Conservation (phyloP, 1,140 invertebrate genomes). For the Daktulosphaira vitifoliae region DNA sequence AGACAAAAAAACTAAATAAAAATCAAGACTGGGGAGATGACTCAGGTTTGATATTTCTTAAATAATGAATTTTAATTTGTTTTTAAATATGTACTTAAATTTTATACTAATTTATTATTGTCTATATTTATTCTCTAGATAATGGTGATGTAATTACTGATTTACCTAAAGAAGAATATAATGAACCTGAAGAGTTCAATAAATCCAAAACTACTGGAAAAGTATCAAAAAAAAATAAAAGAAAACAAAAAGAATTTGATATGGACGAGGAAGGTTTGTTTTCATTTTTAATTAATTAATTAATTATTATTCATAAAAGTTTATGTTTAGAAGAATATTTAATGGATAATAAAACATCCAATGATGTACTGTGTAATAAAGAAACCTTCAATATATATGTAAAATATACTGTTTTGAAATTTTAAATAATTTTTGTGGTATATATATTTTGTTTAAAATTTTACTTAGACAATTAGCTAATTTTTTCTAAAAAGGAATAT, state of each 20-base stretch:
- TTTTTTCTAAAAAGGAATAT: too few species aligned
- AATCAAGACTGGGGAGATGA: slow-evolving; percentile 8
- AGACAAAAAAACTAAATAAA: slow-evolving; percentile 16
- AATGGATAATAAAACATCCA: neutral
- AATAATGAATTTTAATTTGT: neutral
- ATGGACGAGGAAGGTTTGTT: neutral
- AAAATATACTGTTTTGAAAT: too few species aligned
- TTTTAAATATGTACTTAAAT: neutral
- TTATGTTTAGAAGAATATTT: too few species aligned
- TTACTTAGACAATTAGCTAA: too few species aligned
- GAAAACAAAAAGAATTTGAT: slow-evolving; percentile 15
- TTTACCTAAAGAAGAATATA: neutral
- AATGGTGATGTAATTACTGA: neutral
- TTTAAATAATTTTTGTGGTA: too few species aligned
- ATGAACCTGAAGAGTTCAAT: neutral
- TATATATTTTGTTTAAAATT: too few species aligned
- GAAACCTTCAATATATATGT: too few species aligned
- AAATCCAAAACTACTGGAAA: neutral
- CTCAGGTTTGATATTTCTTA: neutral
- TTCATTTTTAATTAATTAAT: neutral
- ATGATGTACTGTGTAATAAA: too few species aligned
- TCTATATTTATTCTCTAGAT: too few species aligned
- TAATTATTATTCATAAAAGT: neutral
- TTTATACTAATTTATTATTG: too few species aligned
- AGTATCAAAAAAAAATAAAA: slow-evolving; percentile 13